These are phyloP conservation scores for Talpa occidentalis DNA, from an alignment of 2,113 vertebrate species.

Conservation along the genomic window DNA sequence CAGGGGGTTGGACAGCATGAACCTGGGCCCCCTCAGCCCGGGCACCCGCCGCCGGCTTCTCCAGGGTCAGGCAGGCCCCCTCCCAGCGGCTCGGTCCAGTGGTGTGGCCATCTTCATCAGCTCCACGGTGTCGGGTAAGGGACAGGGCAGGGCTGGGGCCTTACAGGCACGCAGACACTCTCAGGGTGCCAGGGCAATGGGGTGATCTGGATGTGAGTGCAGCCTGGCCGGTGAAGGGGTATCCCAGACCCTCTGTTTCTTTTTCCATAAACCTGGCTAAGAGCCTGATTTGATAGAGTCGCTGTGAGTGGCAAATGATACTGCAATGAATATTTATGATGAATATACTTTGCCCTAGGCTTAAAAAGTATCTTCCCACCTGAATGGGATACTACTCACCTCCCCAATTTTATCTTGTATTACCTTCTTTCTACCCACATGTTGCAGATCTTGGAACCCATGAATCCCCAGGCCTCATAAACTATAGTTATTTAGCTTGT, in stretches of 20 bases:
- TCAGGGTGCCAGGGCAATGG: not conserved
- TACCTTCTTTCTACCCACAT: fast-evolving
- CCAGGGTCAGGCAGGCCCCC: constrained; percentile 60
- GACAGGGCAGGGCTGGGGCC: not conserved
- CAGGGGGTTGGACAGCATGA: constrained; percentile 1
- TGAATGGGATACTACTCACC: fast-evolving
- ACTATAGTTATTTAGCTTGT: not conserved
- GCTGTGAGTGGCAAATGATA: not conserved
- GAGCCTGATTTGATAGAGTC: not conserved
- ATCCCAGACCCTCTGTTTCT: not conserved
- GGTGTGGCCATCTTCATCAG: constrained; percentile 88
- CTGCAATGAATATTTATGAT: not conserved
- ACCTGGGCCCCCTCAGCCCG: not conserved
- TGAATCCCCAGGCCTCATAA: not conserved
- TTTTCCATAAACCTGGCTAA: not conserved
- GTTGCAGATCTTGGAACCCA: not conserved
- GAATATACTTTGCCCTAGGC: fast-evolving
- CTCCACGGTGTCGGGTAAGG: constrained; percentile 89
- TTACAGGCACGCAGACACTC: not conserved
- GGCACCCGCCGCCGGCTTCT: constrained; percentile 50
- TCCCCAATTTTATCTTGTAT: not conserved
- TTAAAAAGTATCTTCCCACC: not conserved
- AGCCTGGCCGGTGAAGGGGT: fast-evolving
- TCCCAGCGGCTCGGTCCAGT: constrained; percentile 77
- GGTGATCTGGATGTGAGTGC: not conserved